Evolutionary conservation across 23 tunicate genomes (phyloP).

Genomic region (Diplosoma virens): DNA sequence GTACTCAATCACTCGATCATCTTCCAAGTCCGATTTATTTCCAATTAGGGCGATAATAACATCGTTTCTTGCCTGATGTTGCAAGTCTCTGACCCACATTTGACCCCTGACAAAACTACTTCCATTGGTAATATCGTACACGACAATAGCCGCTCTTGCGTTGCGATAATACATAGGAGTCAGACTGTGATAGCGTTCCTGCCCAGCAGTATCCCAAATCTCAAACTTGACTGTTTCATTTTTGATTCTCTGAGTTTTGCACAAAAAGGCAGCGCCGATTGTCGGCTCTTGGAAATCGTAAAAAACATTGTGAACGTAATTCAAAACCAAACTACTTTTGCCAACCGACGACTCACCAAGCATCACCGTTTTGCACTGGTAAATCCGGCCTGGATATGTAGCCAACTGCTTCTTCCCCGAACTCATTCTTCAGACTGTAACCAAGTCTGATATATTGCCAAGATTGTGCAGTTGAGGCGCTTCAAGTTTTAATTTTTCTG

Average conservation of each 20-base stretch:
- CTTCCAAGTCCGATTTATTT: slow-evolving; percentile 13
- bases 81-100: slow-evolving; percentile 16
- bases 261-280: slow-evolving; percentile 6
- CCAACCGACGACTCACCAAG: slow-evolving; percentile 34
- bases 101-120: slow-evolving; percentile 5
- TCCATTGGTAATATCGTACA: slow-evolving; percentile 17
- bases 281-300: slow-evolving; percentile 16
- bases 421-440: no score
- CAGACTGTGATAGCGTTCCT: slow-evolving; percentile 14
- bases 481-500: no score
- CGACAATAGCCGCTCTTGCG: slow-evolving; percentile 12
- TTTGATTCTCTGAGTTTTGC: not conserved
- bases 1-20: not conserved
- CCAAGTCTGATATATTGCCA: no score
- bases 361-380: slow-evolving; percentile 7
- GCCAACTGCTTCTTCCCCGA: no score
- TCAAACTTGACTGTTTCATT: slow-evolving; percentile 15
- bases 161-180: slow-evolving; percentile 26
- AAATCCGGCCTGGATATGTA: no score
- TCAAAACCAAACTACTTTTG: slow-evolving; percentile 19
- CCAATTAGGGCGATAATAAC: slow-evolving; percentile 10
- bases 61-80: not conserved
- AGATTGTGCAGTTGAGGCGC: no score
- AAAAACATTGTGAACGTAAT: not conserved
- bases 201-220: slow-evolving; percentile 35